Conservation (phyloP, 2,888 invertebrate genomes). For the Megalurothrips usitatus region DNA sequence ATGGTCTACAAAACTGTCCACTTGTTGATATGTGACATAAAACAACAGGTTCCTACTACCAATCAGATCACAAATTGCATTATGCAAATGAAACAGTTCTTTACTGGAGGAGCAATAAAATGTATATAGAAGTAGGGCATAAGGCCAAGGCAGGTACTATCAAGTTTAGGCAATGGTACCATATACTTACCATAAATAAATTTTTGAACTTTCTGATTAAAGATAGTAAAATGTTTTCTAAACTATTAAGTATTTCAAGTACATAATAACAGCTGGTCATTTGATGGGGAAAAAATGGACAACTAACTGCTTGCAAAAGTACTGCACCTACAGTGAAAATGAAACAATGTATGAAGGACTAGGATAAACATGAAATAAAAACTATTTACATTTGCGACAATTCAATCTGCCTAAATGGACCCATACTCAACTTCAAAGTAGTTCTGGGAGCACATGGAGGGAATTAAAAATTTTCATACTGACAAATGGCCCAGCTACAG, state of each 20-base stretch:
- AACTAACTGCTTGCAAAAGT: no score
- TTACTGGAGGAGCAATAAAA: no score
- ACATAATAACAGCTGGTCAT: no score
- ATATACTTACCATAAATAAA: background rate
- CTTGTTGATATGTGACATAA: background rate
- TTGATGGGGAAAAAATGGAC: no score
- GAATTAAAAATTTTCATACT: background rate
- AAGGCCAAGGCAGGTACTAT: slow-evolving; percentile 10
- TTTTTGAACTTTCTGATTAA: no score
- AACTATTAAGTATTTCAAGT: no score
- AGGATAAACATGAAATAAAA: slow-evolving; percentile 5
- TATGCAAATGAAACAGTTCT: no score
- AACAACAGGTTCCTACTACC: background rate
- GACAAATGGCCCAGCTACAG: background rate
- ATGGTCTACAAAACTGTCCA: background rate
- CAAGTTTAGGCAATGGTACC: background rate
- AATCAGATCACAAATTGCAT: no score
- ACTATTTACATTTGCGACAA: background rate
- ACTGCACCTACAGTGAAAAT: background rate
- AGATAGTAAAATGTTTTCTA: no score
- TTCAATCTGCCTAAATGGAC: slow-evolving; percentile 4
- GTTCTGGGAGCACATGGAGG: background rate
- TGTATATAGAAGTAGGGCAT: no score
- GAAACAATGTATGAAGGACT: background rate
- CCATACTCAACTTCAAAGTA: background rate